phyloP scores from a whole-genome alignment of 2,888 invertebrate species.

The Abscondita cerata region DNA sequence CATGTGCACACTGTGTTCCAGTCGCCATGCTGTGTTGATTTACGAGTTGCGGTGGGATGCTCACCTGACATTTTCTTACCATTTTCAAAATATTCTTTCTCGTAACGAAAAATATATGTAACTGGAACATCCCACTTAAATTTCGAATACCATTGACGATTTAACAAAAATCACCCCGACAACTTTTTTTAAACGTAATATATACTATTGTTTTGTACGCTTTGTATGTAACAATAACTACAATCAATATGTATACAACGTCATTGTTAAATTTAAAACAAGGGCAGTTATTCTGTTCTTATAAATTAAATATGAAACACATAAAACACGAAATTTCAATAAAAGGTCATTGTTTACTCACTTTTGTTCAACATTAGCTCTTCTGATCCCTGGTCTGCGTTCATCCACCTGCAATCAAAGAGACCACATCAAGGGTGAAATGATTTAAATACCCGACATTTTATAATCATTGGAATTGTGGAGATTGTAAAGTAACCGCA shows the following conservation, averaged over 20 bases:
- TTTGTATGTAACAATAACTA: conserved; percentile 11
- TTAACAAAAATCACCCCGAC: no score
- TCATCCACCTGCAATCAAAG: conserved; percentile 57
- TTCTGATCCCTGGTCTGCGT: conserved; percentile 50
- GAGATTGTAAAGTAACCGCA: conserved; percentile 39
- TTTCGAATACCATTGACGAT: no score
- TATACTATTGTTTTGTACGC: no score
- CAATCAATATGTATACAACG: conserved; percentile 23
- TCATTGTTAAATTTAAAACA: conserved; percentile 23
- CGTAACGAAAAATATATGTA: neutral
- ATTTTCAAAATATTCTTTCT: conserved; percentile 29
- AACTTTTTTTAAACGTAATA: no score
- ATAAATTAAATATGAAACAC: conserved; percentile 29
- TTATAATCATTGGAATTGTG: conserved; percentile 41
- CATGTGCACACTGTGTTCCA: conserved; percentile 44
- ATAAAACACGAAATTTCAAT: conserved; percentile 33
- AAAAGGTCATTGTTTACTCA: conserved; percentile 44
- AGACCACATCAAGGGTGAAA: conserved; percentile 52
- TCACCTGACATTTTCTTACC: conserved; percentile 44
- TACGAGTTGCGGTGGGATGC: conserved; percentile 44
- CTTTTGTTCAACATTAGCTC: conserved; percentile 51
- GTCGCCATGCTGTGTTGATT: conserved; percentile 46
- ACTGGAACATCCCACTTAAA: no score
- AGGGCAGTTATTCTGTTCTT: conserved; percentile 8
- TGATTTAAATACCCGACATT: conserved; percentile 42